These are phyloP conservation scores for Orthosia cruda DNA, from an alignment of 2,888 invertebrate genomes.

Conservation along the genomic window DNA sequence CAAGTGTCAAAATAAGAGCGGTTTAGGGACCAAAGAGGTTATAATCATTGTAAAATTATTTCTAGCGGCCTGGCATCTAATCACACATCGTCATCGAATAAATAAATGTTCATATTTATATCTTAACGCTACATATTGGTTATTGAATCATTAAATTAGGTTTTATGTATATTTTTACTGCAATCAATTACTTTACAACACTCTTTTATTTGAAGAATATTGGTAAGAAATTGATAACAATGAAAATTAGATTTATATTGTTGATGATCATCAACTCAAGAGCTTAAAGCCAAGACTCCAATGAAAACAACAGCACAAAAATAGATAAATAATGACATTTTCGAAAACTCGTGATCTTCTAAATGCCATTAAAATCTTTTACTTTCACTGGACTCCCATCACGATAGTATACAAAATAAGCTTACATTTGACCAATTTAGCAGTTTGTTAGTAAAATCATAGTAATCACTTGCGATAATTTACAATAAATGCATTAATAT, in stretches of 20 bases:
- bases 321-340: neutral
- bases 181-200: conserved; percentile 8
- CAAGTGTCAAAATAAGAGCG: conserved; percentile 17
- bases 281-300: conserved; percentile 26
- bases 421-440: conserved; percentile 42
- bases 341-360: neutral
- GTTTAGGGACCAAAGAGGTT: conserved; percentile 31
- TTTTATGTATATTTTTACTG: conserved; percentile 12
- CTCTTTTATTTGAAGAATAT: neutral
- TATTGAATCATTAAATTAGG: conserved; percentile 33
- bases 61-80: conserved; percentile 51
- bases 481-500: conserved; percentile 86
- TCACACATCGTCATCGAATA: conserved; percentile 53
- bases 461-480: conserved; percentile 80
- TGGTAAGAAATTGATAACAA: conserved; percentile 11
- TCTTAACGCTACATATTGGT: conserved; percentile 52
- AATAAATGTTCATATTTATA: conserved; percentile 58
- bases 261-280: conserved; percentile 7
- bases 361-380: neutral
- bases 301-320: conserved; percentile 11
- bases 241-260: neutral
- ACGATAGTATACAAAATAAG: conserved; percentile 45
- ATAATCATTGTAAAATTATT: conserved; percentile 22
- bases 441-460: conserved; percentile 61
- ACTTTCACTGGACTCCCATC: conserved; percentile 24